Conservation (phyloP, 2,797 vertebrate genomes). For the Hozukius guyotensis region DNA sequence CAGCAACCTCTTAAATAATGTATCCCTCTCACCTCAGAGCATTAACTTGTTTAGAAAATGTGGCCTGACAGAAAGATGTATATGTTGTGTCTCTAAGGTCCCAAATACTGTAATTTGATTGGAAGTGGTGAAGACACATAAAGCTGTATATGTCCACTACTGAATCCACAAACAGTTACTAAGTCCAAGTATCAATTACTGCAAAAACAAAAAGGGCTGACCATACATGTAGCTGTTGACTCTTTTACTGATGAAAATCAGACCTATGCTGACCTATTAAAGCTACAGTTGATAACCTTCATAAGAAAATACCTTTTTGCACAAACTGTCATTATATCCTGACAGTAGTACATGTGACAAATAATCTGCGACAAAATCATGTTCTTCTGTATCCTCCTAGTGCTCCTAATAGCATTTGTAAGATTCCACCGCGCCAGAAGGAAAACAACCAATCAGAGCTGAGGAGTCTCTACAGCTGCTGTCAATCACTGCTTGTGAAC, state of each 20-base stretch:
- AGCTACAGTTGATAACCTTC: too few relatives aligned
- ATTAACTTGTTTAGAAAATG: slow-evolving; percentile 11
- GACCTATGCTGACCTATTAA: background rate
- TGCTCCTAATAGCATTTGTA: too few relatives aligned
- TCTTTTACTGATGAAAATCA: background rate
- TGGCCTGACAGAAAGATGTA: background rate
- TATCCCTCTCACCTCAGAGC: slow-evolving; percentile 1
- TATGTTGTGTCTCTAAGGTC: slow-evolving; percentile 8
- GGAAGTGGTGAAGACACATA: background rate
- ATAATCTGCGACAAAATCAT: too few relatives aligned
- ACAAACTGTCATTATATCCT: too few relatives aligned
- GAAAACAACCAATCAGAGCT: too few relatives aligned
- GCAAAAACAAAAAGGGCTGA: background rate
- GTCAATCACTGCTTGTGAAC: too few relatives aligned
- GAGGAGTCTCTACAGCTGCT: too few relatives aligned
- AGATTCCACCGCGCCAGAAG: too few relatives aligned
- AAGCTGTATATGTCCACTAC: background rate
- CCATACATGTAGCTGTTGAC: background rate
- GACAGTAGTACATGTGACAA: too few relatives aligned
- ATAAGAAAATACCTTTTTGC: too few relatives aligned
- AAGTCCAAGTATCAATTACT: background rate
- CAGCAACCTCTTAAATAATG: background rate
- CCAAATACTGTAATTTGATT: slow-evolving; percentile 12
- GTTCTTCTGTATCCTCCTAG: too few relatives aligned
- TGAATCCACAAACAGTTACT: background rate